Evolutionary conservation across 2,113 vertebrate genomes (phyloP).

Genomic region (Rhinopomastus cyanomelas): DNA sequence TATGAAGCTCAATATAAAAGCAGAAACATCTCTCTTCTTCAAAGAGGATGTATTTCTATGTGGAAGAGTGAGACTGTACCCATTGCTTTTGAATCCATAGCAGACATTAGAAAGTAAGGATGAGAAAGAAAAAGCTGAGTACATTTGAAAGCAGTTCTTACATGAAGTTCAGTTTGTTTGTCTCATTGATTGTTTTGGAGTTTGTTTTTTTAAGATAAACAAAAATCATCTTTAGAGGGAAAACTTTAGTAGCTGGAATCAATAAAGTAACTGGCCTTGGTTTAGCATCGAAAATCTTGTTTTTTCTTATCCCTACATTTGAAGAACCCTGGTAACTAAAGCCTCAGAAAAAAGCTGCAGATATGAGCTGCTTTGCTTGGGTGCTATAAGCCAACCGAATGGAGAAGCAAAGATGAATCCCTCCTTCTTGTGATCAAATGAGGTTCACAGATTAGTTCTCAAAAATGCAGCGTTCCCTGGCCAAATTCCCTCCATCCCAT

Average conservation of each 20-base stretch:
- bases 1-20: not conserved
- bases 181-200: not conserved
- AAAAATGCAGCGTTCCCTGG: not conserved
- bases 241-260: slow-evolving; percentile 22
- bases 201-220: slow-evolving; percentile 8
- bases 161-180: not conserved
- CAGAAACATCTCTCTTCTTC: not conserved
- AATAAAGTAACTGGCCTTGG: not conserved
- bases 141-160: slow-evolving; percentile 1
- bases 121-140: not conserved
- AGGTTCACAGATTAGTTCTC: not conserved
- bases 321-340: not conserved
- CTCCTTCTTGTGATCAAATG: not conserved
- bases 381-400: not conserved
- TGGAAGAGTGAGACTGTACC: not conserved
- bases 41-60: not conserved
- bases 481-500: not conserved
- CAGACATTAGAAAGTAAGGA: not conserved
- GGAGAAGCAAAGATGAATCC: not conserved
- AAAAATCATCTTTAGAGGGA: slow-evolving; percentile 23
- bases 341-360: not conserved
- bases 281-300: not conserved
- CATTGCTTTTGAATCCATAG: not conserved
- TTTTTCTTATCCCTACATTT: not conserved
- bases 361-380: not conserved